Conservation (phyloP, 2,113 vertebrate genomes). For the Camelus dromedarius region DNA sequence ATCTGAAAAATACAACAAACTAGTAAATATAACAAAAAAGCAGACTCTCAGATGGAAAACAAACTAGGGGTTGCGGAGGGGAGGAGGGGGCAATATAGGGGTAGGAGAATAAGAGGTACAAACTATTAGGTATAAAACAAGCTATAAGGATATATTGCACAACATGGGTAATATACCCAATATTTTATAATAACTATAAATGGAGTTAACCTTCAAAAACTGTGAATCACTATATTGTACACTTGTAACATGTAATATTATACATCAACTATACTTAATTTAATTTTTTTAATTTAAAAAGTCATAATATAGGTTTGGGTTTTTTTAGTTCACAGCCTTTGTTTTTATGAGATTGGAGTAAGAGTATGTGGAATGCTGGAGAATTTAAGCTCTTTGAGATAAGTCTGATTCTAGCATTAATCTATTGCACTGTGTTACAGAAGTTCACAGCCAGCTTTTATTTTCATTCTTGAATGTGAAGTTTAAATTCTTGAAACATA, state of each 20-base stretch:
- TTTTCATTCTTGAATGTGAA: constrained; percentile 57
- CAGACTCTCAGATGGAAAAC: not conserved
- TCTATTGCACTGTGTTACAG: not conserved
- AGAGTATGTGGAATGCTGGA: not conserved
- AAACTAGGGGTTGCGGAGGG: not conserved
- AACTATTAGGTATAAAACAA: not conserved
- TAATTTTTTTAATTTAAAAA: not conserved
- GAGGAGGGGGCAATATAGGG: not conserved
- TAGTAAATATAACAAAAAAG: not conserved
- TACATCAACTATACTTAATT: not conserved
- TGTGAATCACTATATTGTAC: not conserved
- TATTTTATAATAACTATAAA: not conserved
- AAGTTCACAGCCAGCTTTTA: constrained; percentile 51
- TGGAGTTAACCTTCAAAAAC: not conserved
- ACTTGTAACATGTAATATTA: not conserved
- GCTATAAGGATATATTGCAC: not conserved
- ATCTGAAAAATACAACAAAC: not conserved
- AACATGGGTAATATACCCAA: not conserved
- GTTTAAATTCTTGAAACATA: constrained; percentile 32
- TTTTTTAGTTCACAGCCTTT: constrained; percentile 1
- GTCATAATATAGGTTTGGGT: not conserved
- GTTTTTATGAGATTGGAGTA: not conserved
- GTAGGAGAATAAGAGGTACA: not conserved
- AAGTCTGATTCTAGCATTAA: constrained; percentile 29
- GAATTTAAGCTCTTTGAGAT: not conserved